Percentiles rank a stretch among this genome's conserved stretches.
These are phyloP conservation scores for Daubentonia madagascariensis DNA, from an alignment of 2,113 vertebrate genomes.

Conservation along the genomic window DNA sequence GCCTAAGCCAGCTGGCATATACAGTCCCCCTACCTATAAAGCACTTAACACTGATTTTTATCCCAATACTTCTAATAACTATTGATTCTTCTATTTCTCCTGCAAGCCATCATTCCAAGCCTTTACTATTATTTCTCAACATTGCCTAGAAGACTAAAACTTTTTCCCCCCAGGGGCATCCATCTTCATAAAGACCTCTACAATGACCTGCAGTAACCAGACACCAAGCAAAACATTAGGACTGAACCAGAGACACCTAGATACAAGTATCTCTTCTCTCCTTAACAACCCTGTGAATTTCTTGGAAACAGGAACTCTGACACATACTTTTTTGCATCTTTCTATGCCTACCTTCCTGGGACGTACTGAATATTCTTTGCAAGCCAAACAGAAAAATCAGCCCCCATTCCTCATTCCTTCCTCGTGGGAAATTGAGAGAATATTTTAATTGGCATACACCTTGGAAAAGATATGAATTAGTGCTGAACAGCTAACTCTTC, in stretches of 20 bases:
- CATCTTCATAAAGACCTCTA: neutral
- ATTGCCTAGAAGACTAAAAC: neutral
- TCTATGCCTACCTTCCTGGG: rapidly evolving
- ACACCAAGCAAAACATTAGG: neutral
- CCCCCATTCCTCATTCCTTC: neutral
- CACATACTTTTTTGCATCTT: rapidly evolving
- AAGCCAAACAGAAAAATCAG: rapidly evolving
- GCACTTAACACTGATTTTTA: neutral
- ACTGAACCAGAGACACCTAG: neutral
- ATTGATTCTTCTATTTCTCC: neutral
- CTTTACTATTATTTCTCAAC: neutral
- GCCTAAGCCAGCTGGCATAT: neutral
- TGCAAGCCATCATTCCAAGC: neutral
- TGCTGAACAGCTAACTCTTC: neutral
- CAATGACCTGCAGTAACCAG: rapidly evolving
- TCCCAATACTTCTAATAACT: neutral
- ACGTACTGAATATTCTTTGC: rapidly evolving
- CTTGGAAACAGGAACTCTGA: neutral
- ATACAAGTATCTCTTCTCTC: rapidly evolving
- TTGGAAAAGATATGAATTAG: neutral
- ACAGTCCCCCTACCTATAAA: rapidly evolving
- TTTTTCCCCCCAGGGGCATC: neutral
- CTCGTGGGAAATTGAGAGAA: neutral
- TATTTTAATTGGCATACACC: neutral
- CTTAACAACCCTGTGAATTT: rapidly evolving